These are phyloP conservation scores for Melipona beecheii DNA, from an alignment of 2,888 invertebrate species.

Conservation along the genomic window DNA sequence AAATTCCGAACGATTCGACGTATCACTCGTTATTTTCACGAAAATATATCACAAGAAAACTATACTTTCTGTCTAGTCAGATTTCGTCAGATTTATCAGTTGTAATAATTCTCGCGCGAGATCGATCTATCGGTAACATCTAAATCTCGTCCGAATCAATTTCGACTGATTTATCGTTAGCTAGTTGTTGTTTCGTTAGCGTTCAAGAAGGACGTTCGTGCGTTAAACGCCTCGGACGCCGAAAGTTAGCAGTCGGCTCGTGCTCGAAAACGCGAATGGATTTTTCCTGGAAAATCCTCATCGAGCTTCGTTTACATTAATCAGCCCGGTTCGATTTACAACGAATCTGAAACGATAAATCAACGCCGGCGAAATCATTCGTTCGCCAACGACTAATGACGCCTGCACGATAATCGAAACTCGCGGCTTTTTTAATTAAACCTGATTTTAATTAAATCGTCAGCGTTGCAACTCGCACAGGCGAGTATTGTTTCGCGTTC, in stretches of 20 bases:
- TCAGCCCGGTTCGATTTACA: not conserved
- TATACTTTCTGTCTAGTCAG: not conserved
- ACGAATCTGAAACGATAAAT: not conserved
- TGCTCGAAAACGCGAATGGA: not conserved
- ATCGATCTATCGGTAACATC: conserved; percentile 27
- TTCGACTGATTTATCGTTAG: not conserved
- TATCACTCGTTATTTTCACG: too few species aligned
- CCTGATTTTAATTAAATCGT: too few species aligned
- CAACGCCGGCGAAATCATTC: not conserved
- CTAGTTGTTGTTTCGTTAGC: conserved; percentile 5
- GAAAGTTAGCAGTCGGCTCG: not conserved
- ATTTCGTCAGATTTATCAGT: conserved; percentile 28
- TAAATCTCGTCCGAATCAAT: conserved; percentile 5
- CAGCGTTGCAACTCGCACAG: too few species aligned
- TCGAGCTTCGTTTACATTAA: not conserved
- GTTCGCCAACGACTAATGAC: too few species aligned
- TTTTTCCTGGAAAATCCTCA: not conserved
- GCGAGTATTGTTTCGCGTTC: too few species aligned
- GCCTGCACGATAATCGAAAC: too few species aligned
- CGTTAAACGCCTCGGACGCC: not conserved
- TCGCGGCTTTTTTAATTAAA: too few species aligned
- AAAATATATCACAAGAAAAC: not conserved
- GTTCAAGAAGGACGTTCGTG: not conserved
- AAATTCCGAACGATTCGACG: too few species aligned
- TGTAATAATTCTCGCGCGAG: conserved; percentile 35